These are phyloP conservation scores for Zhuqinia jingwanae DNA, from an alignment of 2,888 invertebrate species.

Conservation along the genomic window DNA sequence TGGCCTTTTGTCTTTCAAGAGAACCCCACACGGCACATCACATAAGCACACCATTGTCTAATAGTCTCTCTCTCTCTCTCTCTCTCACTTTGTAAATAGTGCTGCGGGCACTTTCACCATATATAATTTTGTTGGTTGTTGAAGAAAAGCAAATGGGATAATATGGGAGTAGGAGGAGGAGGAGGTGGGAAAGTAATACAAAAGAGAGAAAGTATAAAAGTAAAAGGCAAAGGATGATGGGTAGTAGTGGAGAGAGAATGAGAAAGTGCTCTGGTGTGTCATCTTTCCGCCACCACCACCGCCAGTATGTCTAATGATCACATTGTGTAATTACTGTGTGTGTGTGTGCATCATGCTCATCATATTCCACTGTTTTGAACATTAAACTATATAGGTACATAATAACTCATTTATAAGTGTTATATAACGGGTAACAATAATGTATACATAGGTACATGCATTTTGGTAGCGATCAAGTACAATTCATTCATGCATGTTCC, in stretches of 20 bases:
- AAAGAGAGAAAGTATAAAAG: background rate
- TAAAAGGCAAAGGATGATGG: background rate
- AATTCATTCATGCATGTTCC: background rate
- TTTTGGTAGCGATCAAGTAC: background rate
- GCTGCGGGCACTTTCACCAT: conserved; percentile 50
- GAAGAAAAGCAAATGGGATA: conserved; percentile 22
- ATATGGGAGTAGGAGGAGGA: background rate
- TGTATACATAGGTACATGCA: background rate
- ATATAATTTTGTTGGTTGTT: conserved; percentile 20
- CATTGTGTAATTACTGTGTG: conserved; percentile 56
- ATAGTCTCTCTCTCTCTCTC: background rate
- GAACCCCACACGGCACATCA: background rate
- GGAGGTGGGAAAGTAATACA: conserved; percentile 15
- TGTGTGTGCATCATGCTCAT: conserved; percentile 32
- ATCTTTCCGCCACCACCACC: conserved; percentile 48
- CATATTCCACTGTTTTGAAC: conserved; percentile 30
- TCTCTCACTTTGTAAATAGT: conserved; percentile 12
- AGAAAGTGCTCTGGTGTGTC: conserved; percentile 29
- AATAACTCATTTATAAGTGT: conserved; percentile 20
- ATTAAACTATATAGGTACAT: background rate
- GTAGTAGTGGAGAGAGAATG: background rate
- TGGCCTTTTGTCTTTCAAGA: conserved; percentile 33
- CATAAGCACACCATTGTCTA: background rate
- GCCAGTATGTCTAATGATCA: conserved; percentile 61
- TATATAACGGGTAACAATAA: conserved; percentile 14